Percentiles rank a stretch among this genome's conserved stretches.
These are phyloP conservation scores for Ips typographus DNA, from an alignment of 1,140 invertebrate genomes.

Conservation along the genomic window DNA sequence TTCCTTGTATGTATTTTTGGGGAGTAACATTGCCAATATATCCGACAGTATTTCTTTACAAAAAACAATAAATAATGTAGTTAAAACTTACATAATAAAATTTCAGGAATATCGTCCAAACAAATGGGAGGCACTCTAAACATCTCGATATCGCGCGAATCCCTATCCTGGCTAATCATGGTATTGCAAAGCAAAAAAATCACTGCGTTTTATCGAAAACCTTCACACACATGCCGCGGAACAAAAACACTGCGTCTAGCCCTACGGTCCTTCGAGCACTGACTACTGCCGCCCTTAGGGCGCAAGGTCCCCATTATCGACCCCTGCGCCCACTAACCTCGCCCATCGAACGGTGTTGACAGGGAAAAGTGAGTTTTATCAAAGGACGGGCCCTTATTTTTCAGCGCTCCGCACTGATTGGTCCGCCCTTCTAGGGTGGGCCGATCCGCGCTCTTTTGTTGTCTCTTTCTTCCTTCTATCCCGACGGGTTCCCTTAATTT, in stretches of 20 bases:
- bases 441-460: neutral
- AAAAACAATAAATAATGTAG: neutral
- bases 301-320: constrained; percentile 53
- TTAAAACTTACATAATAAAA: constrained; percentile 69
- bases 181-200: constrained; percentile 24
- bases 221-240: neutral
- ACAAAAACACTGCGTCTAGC: neutral
- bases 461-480: neutral
- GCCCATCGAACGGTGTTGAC: constrained; percentile 39
- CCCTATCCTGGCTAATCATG: constrained; percentile 56
- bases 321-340: constrained; percentile 50
- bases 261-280: constrained; percentile 27
- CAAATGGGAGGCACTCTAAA: constrained; percentile 67
- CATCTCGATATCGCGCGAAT: constrained; percentile 53
- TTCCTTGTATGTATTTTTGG: too few species aligned
- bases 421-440: neutral
- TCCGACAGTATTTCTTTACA: too few species aligned
- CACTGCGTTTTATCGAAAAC: neutral
- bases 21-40: too few species aligned
- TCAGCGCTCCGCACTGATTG: constrained; percentile 1
- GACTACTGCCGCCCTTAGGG: constrained; percentile 37
- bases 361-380: constrained; percentile 42
- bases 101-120: constrained; percentile 71
- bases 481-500: too few species aligned
- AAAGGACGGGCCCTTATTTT: constrained; percentile 42